A percentile compares a stretch with the other conserved stretches of the same genome.
Conservation (phyloP, 2,113 vertebrate species). For the Rhinoderma darwinii region DNA sequence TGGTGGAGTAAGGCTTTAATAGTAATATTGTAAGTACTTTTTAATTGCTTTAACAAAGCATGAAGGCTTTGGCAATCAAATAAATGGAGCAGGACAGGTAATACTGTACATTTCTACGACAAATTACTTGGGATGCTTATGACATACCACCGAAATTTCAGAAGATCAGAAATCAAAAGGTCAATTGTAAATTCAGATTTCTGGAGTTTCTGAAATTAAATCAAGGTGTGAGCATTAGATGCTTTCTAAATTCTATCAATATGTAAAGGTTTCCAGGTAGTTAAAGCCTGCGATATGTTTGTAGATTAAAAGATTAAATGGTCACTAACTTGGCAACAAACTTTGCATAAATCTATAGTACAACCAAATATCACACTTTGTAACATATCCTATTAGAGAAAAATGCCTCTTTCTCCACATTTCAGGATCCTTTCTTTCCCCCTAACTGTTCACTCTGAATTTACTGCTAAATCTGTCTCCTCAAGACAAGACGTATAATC, state of each 20-base stretch:
- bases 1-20: too few relatives aligned
- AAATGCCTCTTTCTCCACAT: too few relatives aligned
- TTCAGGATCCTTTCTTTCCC: too few relatives aligned
- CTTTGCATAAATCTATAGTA: too few relatives aligned
- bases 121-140: background rate
- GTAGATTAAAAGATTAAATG: background rate
- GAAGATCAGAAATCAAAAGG: background rate
- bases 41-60: too few relatives aligned
- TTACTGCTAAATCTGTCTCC: too few relatives aligned
- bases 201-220: background rate
- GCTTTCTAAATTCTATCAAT: background rate
- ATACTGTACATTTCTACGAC: background rate
- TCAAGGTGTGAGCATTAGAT: background rate
- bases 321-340: background rate
- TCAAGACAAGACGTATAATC: too few relatives aligned
- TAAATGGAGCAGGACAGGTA: background rate
- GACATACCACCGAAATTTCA: background rate
- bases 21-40: too few relatives aligned
- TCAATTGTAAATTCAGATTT: background rate
- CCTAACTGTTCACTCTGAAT: too few relatives aligned
- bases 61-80: too few relatives aligned
- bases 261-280: background rate
- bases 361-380: too few relatives aligned
- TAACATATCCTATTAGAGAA: too few relatives aligned
- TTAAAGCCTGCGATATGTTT: background rate